These are phyloP conservation scores for Balearica regulorum DNA, from an alignment of 2,797 vertebrate genomes.

Conservation along the genomic window DNA sequence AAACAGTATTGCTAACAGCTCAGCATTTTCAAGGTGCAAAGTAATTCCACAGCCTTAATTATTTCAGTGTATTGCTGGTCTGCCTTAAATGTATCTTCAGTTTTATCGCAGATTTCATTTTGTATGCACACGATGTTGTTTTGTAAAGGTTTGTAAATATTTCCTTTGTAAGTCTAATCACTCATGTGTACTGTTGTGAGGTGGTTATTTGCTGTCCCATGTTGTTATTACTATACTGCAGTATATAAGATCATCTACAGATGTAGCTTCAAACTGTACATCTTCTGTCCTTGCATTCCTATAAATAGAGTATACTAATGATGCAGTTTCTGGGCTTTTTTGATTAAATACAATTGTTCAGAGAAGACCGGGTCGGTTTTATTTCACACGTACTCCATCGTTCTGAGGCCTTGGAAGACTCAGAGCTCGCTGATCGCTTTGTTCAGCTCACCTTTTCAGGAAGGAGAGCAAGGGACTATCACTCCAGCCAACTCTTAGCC, in stretches of 20 bases:
- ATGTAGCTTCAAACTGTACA: constrained; percentile 70
- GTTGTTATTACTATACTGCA: constrained; percentile 62
- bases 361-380: neutral
- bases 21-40: constrained; percentile 78
- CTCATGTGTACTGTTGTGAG: constrained; percentile 73
- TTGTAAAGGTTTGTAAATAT: constrained; percentile 81
- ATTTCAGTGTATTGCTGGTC: constrained; percentile 79
- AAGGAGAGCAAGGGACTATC: too few species aligned
- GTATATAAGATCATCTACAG: constrained; percentile 59
- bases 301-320: constrained; percentile 69
- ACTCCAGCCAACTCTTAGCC: neutral
- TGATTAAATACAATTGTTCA: constrained; percentile 55
- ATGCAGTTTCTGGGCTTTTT: constrained; percentile 51
- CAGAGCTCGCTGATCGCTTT: fast-evolving
- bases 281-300: constrained; percentile 70
- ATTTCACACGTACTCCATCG: neutral
- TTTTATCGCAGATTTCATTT: constrained; percentile 70
- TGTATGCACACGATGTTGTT: constrained; percentile 72
- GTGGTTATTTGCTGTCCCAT: constrained; percentile 71
- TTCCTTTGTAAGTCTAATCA: constrained; percentile 72
- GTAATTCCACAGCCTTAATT: constrained; percentile 80
- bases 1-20: constrained; percentile 61
- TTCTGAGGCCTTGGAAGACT: neutral
- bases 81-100: constrained; percentile 79
- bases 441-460: too few species aligned